These are phyloP conservation scores for Reinhardtius hippoglossoides DNA, from an alignment of 2,113 vertebrate species.

Conservation along the genomic window DNA sequence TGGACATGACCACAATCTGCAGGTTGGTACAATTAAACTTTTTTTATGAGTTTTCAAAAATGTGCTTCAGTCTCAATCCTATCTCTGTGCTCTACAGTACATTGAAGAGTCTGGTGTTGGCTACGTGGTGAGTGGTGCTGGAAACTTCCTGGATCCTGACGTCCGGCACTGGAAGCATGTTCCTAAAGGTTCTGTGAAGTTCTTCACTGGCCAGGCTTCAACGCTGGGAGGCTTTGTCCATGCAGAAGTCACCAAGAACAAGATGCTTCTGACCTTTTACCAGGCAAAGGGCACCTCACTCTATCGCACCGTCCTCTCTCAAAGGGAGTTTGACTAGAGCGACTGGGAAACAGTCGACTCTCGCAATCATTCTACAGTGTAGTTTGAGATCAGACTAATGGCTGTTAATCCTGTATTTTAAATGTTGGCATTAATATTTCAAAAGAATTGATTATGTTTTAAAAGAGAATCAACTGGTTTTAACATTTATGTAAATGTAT, in stretches of 20 bases:
- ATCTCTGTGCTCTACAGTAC: constrained; percentile 77
- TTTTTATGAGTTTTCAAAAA: background rate
- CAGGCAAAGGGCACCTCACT: constrained; percentile 89
- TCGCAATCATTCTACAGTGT: background rate
- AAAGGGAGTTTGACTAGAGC: constrained; percentile 54
- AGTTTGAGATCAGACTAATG: background rate
- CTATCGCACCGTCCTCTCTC: constrained; percentile 85
- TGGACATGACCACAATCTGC: constrained; percentile 93
- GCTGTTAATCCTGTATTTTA: constrained; percentile 9
- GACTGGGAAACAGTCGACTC: background rate
- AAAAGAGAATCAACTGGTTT: constrained; percentile 33
- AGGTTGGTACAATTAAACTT: constrained; percentile 82
- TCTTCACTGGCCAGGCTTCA: constrained; percentile 84
- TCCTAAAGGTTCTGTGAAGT: constrained; percentile 86
- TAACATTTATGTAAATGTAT: constrained; percentile 19
- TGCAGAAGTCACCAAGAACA: constrained; percentile 82
- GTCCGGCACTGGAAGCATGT: constrained; percentile 81
- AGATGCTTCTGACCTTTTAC: constrained; percentile 86
- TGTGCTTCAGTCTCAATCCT: background rate
- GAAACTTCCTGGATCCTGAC: constrained; percentile 91
- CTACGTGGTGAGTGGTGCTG: constrained; percentile 90
- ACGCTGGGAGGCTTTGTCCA: constrained; percentile 89
- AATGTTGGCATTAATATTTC: constrained; percentile 14
- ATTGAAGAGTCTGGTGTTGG: constrained; percentile 85
- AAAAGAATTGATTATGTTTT: constrained; percentile 20